phyloP scores from a whole-genome alignment of 1,140 invertebrate species.

The Orussus abietinus region DNA sequence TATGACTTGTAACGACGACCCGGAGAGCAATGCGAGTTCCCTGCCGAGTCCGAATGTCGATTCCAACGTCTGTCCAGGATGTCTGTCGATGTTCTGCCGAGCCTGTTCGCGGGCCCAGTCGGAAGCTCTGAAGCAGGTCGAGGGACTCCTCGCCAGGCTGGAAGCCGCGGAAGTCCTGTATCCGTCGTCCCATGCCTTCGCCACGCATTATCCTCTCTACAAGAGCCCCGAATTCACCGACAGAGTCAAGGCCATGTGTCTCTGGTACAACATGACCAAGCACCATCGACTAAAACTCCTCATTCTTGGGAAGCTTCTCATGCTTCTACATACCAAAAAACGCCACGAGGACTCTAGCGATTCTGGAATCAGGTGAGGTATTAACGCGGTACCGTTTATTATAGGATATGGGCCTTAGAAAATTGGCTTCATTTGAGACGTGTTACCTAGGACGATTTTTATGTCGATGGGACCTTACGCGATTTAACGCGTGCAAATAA shows the following conservation, averaged over 20 bases:
- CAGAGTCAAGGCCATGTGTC: slow-evolving; percentile 73
- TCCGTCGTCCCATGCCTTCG: slow-evolving; percentile 78
- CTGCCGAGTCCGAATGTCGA: slow-evolving; percentile 34
- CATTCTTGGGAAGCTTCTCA: slow-evolving; percentile 72
- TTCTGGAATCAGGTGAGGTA: slow-evolving; percentile 36
- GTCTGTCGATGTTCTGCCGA: slow-evolving; percentile 68
- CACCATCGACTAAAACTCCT: slow-evolving; percentile 77
- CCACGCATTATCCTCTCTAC: slow-evolving; percentile 68
- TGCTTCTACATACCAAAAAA: slow-evolving; percentile 48
- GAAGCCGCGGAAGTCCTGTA: slow-evolving; percentile 78
- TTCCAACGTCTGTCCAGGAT: slow-evolving; percentile 49
- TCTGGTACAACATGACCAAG: slow-evolving; percentile 87
- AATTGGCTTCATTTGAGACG: no score
- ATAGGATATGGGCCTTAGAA: no score
- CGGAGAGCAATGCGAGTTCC: slow-evolving; percentile 10
- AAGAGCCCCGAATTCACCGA: slow-evolving; percentile 63
- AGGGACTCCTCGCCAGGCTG: slow-evolving; percentile 65
- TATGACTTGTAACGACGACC: slow-evolving; percentile 17
- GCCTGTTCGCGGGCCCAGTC: slow-evolving; percentile 66
- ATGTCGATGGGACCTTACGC: no score
- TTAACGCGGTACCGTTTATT: no score
- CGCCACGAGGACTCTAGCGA: slow-evolving; percentile 34
- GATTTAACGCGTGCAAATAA: no score
- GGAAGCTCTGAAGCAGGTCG: slow-evolving; percentile 69
- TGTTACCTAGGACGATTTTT: no score